Percentiles rank a stretch among this genome's conserved stretches.
Conservation (phyloP, 2,888 invertebrate genomes). For the Eristalis intricaria region DNA sequence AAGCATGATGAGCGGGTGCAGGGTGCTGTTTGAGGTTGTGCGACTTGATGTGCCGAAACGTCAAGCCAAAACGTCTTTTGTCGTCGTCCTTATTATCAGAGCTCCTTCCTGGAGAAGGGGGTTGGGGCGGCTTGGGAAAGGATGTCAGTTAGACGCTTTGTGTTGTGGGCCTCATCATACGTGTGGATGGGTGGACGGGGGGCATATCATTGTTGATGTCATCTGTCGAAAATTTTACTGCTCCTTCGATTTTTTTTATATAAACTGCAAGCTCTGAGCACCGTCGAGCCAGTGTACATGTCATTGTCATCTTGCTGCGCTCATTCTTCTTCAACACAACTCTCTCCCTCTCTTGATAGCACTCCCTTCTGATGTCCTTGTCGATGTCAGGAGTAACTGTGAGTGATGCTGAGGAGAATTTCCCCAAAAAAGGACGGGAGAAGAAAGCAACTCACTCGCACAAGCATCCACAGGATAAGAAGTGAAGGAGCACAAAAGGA, state of each 20-base stretch:
- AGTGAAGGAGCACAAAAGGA: slow-evolving; percentile 12
- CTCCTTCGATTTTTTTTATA: slow-evolving; percentile 35
- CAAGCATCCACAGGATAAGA: slow-evolving; percentile 26
- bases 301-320: slow-evolving; percentile 36
- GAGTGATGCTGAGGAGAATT: slow-evolving; percentile 61
- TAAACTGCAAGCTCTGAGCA: slow-evolving; percentile 36
- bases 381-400: slow-evolving; percentile 66
- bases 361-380: slow-evolving; percentile 36
- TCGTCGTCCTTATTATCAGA: slow-evolving; percentile 55
- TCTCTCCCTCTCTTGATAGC: not conserved
- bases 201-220: slow-evolving; percentile 49
- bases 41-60: slow-evolving; percentile 60
- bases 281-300: slow-evolving; percentile 46
- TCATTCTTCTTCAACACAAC: slow-evolving; percentile 32
- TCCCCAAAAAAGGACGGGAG: slow-evolving; percentile 33
- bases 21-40: not conserved
- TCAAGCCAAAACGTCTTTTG: slow-evolving; percentile 70
- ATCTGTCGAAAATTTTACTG: slow-evolving; percentile 65
- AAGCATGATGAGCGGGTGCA: not conserved
- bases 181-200: not conserved
- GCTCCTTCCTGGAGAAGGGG: not conserved
- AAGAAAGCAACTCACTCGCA: not conserved
- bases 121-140: not conserved
- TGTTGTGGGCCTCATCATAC: not conserved
- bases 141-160: slow-evolving; percentile 39